Base-by-base conservation (phyloP, 2,797 vertebrate genomes). In the Oryzias sinensis region DNA sequence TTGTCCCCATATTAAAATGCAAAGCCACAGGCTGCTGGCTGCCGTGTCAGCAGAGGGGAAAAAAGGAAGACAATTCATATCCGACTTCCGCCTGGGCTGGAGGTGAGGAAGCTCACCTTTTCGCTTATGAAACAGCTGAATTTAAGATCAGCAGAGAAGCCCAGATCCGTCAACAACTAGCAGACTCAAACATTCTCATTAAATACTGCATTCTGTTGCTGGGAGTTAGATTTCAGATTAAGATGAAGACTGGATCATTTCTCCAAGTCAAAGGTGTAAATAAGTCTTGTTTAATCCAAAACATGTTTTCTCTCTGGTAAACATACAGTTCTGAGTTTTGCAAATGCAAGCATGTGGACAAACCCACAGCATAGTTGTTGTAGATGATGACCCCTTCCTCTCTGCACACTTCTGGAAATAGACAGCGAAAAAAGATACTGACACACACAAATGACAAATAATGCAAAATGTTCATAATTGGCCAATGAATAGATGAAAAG, bases 31-130 rank as follows among this genome's bases (percentile, higher is more conserved):
- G 56, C 76, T 4, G 17, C 52, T 74, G 56, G 72, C 76, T 90
- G 91, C 87, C 53, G 82, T 40, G 85, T 91, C 91, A 90, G 90
- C 84, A 75, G 72, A 71, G 61, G 61, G 56, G 57, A 62, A 43
- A 2, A 18, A 44, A 56, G 41, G 47, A 68, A 58, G 68, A 81
- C 84, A 80, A 90, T 92, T 91, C 82, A 87, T 88, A 87, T 44
- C 14, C 16, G 43, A 52, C 79, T 86, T 79, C 88, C 88, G 88
- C 75, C 56, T 52, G n/a, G 60, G 70, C 51, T 69, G 57, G 75
- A 85, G 80, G 81, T 84, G 78, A 89, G 66, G 45, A 60, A 85
- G 72, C 63, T 55, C 68, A 79, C 77, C 67, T 74, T 76, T 54
- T 63, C 68, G 59, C 63, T 7, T 56, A 65, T 75, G 70, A 82